A percentile compares a stretch with the other conserved stretches of the same genome.
Evolutionary conservation across 2,797 vertebrate genomes (phyloP).

Genomic region (Lemur catta): DNA sequence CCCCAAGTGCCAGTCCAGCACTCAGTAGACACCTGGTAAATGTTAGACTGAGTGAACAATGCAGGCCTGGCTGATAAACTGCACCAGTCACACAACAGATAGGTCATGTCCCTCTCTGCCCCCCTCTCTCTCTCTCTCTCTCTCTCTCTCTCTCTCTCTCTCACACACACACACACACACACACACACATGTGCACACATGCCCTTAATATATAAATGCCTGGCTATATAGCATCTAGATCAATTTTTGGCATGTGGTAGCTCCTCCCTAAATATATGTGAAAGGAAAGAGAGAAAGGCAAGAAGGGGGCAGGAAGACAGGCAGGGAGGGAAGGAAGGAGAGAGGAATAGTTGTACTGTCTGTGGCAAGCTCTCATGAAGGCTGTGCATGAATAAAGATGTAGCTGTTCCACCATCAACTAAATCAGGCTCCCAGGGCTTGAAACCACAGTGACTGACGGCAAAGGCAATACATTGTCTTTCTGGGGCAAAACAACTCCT

Average conservation of each 20-base stretch:
- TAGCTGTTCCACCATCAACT: not conserved
- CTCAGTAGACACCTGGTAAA: not conserved
- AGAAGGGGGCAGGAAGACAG: not conserved
- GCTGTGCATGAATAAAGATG: not conserved
- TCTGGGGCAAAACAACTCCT: conserved; percentile 50
- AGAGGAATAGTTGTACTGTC: not conserved
- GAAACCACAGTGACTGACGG: conserved; percentile 35
- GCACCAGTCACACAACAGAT: not conserved
- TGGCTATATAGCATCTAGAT: not conserved
- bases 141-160: not conserved
- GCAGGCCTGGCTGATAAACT: not conserved
- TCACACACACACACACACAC: not conserved
- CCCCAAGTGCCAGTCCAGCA: not conserved
- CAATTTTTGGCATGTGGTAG: not conserved
- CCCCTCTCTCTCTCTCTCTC: not conserved
- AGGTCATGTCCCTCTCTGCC: not conserved
- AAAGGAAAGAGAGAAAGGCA: not conserved
- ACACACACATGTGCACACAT: accelerated
- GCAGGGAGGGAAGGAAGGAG: not conserved
- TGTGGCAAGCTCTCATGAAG: not conserved
- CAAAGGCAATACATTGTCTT: not conserved
- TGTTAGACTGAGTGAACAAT: not conserved
- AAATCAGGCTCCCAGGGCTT: not conserved
- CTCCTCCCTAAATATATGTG: not conserved
- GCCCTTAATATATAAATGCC: not conserved